Percentiles rank a stretch among this genome's conserved stretches.
Conservation (phyloP, 53 echinoderm and acorn worm genomes). For the Echinometra lucunter region DNA sequence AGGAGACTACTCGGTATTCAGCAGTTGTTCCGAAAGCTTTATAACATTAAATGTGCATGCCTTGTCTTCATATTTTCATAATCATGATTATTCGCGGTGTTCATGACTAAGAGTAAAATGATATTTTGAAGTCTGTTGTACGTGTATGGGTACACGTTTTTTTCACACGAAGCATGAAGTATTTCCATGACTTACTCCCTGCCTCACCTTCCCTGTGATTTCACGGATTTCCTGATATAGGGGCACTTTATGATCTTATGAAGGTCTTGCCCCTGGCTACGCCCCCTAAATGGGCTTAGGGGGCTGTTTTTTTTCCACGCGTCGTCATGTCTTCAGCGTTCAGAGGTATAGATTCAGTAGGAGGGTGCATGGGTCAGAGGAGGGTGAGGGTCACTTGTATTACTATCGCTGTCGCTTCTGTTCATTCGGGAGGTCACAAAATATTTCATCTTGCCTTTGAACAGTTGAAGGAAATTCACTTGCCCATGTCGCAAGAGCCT, state of each 20-base stretch:
- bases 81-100: background rate
- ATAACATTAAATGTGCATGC: background rate
- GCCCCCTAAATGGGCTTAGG: constrained; percentile 7
- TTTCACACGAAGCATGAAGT: background rate
- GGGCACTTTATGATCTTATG: constrained; percentile 20
- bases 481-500: background rate
- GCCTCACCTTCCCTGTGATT: constrained; percentile 4
- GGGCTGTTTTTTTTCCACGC: constrained; percentile 12
- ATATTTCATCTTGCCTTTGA: background rate
- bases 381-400: constrained; percentile 14
- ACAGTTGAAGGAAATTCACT: background rate
- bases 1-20: no score
- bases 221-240: constrained; percentile 50
- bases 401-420: background rate
- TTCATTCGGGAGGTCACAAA: background rate
- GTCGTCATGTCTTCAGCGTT: background rate
- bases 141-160: constrained; percentile 11
- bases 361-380: background rate
- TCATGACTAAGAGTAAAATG: background rate
- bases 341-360: background rate
- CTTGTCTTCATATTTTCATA: background rate
- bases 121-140: background rate
- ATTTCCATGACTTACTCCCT: background rate
- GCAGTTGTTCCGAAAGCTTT: no score
- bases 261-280: constrained; percentile 55